Conservation (phyloP, 2,113 vertebrate species). For the Lepidiolamprologus cunningtoni region DNA sequence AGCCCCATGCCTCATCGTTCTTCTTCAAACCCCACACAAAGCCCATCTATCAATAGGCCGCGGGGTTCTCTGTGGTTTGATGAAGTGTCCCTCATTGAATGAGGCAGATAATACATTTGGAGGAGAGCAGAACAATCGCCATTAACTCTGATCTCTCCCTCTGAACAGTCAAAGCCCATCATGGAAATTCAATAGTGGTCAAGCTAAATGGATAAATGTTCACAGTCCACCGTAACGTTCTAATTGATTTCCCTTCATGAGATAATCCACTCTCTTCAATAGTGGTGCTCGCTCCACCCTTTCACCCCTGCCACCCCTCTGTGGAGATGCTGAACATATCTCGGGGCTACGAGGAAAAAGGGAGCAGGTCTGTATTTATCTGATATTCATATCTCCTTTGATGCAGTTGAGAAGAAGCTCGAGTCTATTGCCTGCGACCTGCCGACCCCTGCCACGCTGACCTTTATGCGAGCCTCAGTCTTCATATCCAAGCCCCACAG, state of each 20-base stretch:
- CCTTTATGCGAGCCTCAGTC: constrained; percentile 77
- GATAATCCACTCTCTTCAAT: constrained; percentile 92
- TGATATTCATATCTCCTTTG: constrained; percentile 33
- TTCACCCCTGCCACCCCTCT: constrained; percentile 85
- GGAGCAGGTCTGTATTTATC: constrained; percentile 81
- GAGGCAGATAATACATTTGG: constrained; percentile 98
- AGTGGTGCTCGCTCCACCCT: constrained; percentile 81
- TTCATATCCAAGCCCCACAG: constrained; percentile 68
- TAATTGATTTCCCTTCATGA: constrained; percentile 99
- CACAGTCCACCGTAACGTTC: constrained; percentile 87
- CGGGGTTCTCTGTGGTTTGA: constrained; percentile 93
- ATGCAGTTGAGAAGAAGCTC: constrained; percentile 10
- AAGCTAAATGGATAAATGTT: constrained; percentile 98
- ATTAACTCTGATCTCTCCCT: constrained; percentile 92
- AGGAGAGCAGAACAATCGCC: constrained; percentile 95
- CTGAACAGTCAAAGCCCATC: constrained; percentile 92
- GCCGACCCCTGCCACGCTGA: constrained; percentile 74
- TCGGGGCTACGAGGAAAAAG: constrained; percentile 73
- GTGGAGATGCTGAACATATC: constrained; percentile 63
- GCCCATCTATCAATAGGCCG: constrained; percentile 95
- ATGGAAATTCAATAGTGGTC: constrained; percentile 99
- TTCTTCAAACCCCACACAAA: constrained; percentile 85
- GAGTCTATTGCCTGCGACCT: constrained; percentile 56
- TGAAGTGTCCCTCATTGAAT: constrained; percentile 99
- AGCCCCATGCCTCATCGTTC: constrained; percentile 54